Conservation (phyloP, 2,797 vertebrate species). For the Pteronotus mesoamericanus region DNA sequence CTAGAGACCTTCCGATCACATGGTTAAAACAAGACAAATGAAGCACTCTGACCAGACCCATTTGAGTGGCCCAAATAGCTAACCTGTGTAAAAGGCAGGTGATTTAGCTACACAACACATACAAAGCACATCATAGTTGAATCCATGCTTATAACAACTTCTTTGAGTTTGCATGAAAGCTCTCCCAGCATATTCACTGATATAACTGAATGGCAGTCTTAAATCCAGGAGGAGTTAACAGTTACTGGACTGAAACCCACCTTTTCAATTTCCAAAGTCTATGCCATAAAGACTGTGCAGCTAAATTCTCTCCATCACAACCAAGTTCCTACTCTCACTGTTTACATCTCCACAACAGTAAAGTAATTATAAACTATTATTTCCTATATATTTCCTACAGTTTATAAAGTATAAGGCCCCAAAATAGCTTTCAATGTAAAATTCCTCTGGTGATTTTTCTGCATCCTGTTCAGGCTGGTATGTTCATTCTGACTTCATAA, state of each 20-base stretch:
- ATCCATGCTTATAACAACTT: not conserved
- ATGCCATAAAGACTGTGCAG: not conserved
- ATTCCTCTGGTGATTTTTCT: not conserved
- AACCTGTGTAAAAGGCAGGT: not conserved
- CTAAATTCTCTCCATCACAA: not conserved
- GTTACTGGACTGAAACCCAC: not conserved
- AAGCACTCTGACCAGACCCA: not conserved
- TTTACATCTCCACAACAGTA: not conserved
- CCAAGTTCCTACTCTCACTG: not conserved
- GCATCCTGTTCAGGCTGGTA: not conserved
- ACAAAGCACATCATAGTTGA: not conserved
- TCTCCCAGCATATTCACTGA: not conserved
- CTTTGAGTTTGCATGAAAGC: not conserved
- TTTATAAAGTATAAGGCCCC: constrained; percentile 31
- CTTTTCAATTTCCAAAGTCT: not conserved
- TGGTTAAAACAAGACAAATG: not conserved
- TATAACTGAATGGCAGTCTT: not conserved
- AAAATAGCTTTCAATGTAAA: constrained; percentile 12
- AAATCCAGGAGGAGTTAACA: not conserved
- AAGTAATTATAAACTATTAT: not conserved
- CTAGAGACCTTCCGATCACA: not conserved
- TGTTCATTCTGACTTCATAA: not conserved
- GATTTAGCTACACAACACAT: too few relatives aligned
- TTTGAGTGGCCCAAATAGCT: not conserved
- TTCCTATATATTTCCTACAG: not conserved